phyloP scores from a whole-genome alignment of 2,113 vertebrate species.

The Eurystomus gularis region DNA sequence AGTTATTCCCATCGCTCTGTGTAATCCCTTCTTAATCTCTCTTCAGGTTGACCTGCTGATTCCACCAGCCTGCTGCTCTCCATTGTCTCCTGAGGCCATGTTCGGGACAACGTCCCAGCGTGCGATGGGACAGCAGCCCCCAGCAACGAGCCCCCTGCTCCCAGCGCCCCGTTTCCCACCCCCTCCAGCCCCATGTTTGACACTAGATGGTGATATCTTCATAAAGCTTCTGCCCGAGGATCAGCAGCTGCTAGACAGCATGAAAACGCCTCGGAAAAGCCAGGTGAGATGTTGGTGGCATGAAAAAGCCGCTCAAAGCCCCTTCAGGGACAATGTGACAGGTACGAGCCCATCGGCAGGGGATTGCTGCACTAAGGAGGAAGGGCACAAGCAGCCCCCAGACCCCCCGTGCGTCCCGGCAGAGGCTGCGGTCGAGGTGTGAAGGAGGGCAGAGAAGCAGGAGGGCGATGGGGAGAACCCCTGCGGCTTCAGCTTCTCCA shows the following conservation, averaged over 20 bases:
- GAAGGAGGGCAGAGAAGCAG: accelerated
- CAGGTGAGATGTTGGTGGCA: not conserved
- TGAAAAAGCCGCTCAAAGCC: not conserved
- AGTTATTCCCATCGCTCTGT: not conserved
- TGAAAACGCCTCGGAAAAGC: not conserved
- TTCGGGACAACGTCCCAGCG: accelerated
- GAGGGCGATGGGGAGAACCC: not conserved
- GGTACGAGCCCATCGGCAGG: accelerated
- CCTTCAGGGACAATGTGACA: not conserved
- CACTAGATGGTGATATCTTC: not conserved
- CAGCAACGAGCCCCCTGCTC: accelerated
- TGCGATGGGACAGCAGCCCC: not conserved
- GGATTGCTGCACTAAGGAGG: no score
- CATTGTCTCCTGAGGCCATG: accelerated
- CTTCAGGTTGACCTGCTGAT: accelerated
- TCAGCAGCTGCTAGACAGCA: not conserved
- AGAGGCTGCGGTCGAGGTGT: accelerated
- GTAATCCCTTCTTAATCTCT: not conserved
- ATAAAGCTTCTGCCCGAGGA: not conserved
- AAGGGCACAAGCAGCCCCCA: not conserved
- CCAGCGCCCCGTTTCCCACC: accelerated
- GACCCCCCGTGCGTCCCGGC: not conserved
- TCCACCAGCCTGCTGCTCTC: not conserved
- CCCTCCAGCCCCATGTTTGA: not conserved
- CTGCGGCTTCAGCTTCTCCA: not conserved